Conservation (phyloP, 2,888 invertebrate genomes). For the Phasia obesa region DNA sequence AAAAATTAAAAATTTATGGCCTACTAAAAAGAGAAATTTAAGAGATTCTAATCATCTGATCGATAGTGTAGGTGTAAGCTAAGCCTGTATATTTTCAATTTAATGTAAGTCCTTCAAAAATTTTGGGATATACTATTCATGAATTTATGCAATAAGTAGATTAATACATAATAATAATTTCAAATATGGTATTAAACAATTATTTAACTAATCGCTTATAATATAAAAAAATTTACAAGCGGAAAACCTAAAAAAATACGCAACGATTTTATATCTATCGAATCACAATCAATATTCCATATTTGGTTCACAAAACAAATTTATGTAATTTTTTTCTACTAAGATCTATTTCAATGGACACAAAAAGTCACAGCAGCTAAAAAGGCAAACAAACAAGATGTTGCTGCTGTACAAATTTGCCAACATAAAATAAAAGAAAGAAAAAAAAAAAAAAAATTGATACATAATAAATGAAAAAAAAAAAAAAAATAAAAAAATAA, state of each 20-base stretch:
- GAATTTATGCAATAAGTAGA: no score
- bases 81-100: no score
- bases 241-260: background rate
- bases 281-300: constrained; percentile 25
- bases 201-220: background rate
- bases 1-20: no score
- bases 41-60: no score
- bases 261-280: background rate
- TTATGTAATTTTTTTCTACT: constrained; percentile 22
- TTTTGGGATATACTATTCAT: no score
- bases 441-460: constrained; percentile 30
- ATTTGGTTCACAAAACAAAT: constrained; percentile 17
- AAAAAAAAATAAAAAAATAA: constrained; percentile 24
- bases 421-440: constrained; percentile 47
- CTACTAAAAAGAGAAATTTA: no score
- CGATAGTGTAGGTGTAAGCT: no score
- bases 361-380: constrained; percentile 2
- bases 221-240: constrained; percentile 14
- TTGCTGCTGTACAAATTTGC: constrained; percentile 22
- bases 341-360: constrained; percentile 1
- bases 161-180: no score
- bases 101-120: no score
- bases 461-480: constrained; percentile 34
- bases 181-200: background rate
- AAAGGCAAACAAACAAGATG: constrained; percentile 22